phyloP scores from a whole-genome alignment of 2,888 invertebrate genomes.

The Lasioglossum pauxillum region DNA sequence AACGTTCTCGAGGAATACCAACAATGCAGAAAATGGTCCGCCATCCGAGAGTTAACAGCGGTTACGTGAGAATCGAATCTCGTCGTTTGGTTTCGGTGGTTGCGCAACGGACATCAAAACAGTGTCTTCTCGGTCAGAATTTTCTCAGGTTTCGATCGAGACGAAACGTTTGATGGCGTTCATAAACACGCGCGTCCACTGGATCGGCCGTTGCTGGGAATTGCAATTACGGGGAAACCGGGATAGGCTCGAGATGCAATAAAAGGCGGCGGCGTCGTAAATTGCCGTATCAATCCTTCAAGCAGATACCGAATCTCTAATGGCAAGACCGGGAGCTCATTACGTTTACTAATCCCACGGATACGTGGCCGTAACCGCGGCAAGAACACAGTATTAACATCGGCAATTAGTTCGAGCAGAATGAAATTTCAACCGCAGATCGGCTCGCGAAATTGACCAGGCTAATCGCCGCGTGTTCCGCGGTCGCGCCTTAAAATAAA shows the following conservation, averaged over 20 bases:
- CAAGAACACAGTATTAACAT: constrained; percentile 55
- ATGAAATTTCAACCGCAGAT: constrained; percentile 58
- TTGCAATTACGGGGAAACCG: constrained; percentile 32
- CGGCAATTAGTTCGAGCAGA: constrained; percentile 60
- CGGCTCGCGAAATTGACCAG: constrained; percentile 44
- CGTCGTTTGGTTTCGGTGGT: no score
- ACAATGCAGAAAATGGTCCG: no score
- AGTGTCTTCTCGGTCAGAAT: not conserved
- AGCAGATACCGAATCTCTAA: constrained; percentile 59
- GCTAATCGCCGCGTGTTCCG: constrained; percentile 45
- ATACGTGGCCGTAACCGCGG: constrained; percentile 28
- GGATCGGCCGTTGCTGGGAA: constrained; percentile 4
- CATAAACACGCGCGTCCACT: not conserved
- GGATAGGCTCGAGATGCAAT: constrained; percentile 12
- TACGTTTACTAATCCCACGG: constrained; percentile 56
- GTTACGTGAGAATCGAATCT: not conserved
- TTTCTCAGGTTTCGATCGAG: not conserved
- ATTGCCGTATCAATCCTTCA: constrained; percentile 56
- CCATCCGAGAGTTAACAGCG: no score
- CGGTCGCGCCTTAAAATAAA: constrained; percentile 10
- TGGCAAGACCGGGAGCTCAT: constrained; percentile 55
- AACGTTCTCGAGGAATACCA: no score
- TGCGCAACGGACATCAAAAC: not conserved
- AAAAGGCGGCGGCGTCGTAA: constrained; percentile 37
- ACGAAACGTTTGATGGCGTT: not conserved